Base-by-base conservation (phyloP, 2,797 vertebrate species). In the Aldrovandia affinis region DNA sequence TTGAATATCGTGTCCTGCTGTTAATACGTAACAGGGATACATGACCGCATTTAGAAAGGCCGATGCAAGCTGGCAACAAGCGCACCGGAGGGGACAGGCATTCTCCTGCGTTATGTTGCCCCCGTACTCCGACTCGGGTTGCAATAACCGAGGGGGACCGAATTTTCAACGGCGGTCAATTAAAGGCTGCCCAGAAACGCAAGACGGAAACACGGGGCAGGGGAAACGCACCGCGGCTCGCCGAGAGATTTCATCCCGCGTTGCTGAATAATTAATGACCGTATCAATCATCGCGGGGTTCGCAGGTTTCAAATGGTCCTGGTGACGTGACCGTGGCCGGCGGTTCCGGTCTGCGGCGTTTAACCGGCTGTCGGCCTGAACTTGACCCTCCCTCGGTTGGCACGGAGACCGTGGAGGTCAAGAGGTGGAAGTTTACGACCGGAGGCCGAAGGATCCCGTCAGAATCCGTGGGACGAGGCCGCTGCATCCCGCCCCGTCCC, bases 241-340 rank as follows among this genome's bases (percentile, higher is more conserved):
- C 50, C 28, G 15, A 25, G 44, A 47, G 65, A 54, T 83, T 83
- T n/a, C 50, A 75, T 54, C 44, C 47, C 25, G 44, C 81, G 10
- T 54, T 39, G 30, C 44, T 83, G 65, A 83, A 83, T 83, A 55
- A 83, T 83, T 75, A 39, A 83, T 82, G 39, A 73, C 47, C 3
- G 42, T 25, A 82, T 82, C 81, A 82, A 73, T 82, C 42, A 55
- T 54, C 22, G 12, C 8, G n/a, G 20, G 30, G 57, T 61, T 52
- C 10, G 73, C 65, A 22, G 20, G 65, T 75, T 52, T 83, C 81
- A 83, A 75, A 83, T 8, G 18, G 79, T n/a, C 10, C 81, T 14
- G 14, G 39, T 47, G 14, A 63, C 59, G 33, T 42, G 14, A 36
- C 33, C 52, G 20, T 78, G 73, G 42, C 18, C 12, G 36, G 22